These are phyloP conservation scores for Neoaliturus tenellus DNA, from an alignment of 2,888 invertebrate genomes.

Conservation along the genomic window DNA sequence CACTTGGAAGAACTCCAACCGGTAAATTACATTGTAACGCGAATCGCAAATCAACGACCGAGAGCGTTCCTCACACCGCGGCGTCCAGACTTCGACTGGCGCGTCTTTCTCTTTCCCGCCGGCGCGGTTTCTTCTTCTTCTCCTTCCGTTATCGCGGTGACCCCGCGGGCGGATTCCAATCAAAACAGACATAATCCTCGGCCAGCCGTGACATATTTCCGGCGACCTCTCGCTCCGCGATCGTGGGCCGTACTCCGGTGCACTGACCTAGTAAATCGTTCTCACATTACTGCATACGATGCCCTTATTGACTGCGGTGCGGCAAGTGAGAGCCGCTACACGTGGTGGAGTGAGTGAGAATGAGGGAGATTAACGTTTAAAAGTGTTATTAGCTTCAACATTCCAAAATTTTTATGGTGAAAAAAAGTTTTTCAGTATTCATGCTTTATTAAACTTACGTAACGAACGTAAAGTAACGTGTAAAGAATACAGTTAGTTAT, in stretches of 20 bases:
- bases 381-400: too few relatives aligned
- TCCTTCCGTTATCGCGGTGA: background rate
- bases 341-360: too few relatives aligned
- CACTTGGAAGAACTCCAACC: too few relatives aligned
- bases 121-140: constrained; percentile 34
- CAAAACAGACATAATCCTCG: constrained; percentile 25
- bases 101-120: constrained; percentile 32
- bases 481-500: too few relatives aligned
- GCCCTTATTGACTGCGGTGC: background rate
- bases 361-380: too few relatives aligned
- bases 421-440: too few relatives aligned
- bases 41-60: background rate
- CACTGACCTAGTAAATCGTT: constrained; percentile 38
- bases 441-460: too few relatives aligned
- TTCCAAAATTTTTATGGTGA: too few relatives aligned
- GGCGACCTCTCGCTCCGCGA: constrained; percentile 25
- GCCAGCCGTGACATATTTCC: constrained; percentile 45
- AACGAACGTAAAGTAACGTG: too few relatives aligned
- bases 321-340: background rate
- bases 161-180: background rate
- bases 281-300: background rate
- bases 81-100: constrained; percentile 6
- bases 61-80: background rate
- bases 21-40: constrained; percentile 36
- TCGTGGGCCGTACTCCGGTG: constrained; percentile 17